These are phyloP conservation scores for Xestia xanthographa DNA, from an alignment of 2,888 invertebrate genomes.

Conservation along the genomic window DNA sequence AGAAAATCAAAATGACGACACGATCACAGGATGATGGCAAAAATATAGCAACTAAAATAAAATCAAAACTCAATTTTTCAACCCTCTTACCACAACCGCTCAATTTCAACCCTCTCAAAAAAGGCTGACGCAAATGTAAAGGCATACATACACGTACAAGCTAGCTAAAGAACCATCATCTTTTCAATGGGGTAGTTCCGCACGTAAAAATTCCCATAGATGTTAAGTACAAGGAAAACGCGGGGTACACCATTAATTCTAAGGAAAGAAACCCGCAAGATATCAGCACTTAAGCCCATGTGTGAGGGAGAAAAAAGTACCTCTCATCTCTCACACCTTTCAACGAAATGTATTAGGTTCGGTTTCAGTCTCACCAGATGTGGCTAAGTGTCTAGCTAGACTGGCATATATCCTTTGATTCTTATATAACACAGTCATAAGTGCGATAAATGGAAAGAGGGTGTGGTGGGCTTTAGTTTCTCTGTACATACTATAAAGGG, in stretches of 20 bases:
- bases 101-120: conserved; percentile 10
- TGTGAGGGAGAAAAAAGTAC: conserved; percentile 21
- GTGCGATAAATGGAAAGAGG: not conserved
- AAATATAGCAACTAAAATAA: not conserved
- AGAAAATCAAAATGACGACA: not conserved
- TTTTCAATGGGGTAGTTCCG: conserved; percentile 52
- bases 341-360: conserved; percentile 1
- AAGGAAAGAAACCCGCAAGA: conserved; percentile 14
- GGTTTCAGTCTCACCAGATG: conserved; percentile 6
- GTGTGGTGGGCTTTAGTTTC: not conserved
- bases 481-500: not conserved
- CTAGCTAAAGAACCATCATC: conserved; percentile 41
- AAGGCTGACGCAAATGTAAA: conserved; percentile 23
- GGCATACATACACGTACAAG: conserved; percentile 6
- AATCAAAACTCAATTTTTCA: not conserved
- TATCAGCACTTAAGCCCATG: conserved; percentile 29
- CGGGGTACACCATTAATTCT: conserved; percentile 44
- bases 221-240: conserved; percentile 58
- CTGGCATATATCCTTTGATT: not conserved
- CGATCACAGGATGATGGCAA: not conserved
- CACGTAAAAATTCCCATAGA: conserved; percentile 50
- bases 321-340: conserved; percentile 5
- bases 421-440: not conserved
- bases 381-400: conserved; percentile 13
- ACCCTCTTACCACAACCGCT: not conserved